These are phyloP conservation scores for Cololabis saira DNA, from an alignment of 2,113 vertebrate genomes.

Conservation along the genomic window DNA sequence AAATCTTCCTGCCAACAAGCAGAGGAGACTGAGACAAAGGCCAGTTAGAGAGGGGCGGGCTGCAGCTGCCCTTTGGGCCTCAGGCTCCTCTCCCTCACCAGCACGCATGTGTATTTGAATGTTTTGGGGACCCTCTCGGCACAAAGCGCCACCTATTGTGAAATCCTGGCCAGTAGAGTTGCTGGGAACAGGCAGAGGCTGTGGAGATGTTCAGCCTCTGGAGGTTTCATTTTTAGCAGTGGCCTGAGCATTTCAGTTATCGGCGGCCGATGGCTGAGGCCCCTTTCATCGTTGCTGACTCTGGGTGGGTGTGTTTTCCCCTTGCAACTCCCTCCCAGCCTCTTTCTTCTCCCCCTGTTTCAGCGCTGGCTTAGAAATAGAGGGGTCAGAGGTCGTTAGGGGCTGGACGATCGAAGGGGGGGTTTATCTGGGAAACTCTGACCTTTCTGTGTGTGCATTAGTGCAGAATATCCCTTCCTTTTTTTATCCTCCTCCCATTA, in stretches of 20 bases:
- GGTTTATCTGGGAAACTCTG: conserved; percentile 82
- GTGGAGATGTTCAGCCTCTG: conserved; percentile 66
- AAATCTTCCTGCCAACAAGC: conserved; percentile 60
- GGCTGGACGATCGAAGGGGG: conserved; percentile 59
- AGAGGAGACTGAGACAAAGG: conserved; percentile 66
- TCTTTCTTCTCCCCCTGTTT: conserved; percentile 57
- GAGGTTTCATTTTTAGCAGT: conserved; percentile 68
- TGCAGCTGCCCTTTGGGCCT: conserved; percentile 63
- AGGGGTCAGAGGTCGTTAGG: conserved; percentile 84
- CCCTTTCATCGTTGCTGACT: conserved; percentile 77
- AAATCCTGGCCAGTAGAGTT: conserved; percentile 61
- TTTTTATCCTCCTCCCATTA: conserved; percentile 74
- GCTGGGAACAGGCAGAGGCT: conserved; percentile 76
- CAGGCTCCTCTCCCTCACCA: conserved; percentile 50
- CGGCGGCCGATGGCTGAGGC: conserved; percentile 60
- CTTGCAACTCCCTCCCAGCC: conserved; percentile 24
- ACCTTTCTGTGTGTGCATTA: conserved; percentile 87
- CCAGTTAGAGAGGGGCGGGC: conserved; percentile 67
- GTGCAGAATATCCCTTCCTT: conserved; percentile 86
- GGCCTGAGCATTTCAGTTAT: conserved; percentile 63
- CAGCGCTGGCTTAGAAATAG: conserved; percentile 81
- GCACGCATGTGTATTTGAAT: conserved; percentile 45
- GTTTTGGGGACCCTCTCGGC: conserved; percentile 58
- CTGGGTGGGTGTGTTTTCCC: conserved; percentile 65
- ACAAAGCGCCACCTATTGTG: conserved; percentile 60